Percentiles rank a stretch among this genome's conserved stretches.
phyloP scores from a whole-genome alignment of 2,113 vertebrate genomes.

The Pelobates fuscus region DNA sequence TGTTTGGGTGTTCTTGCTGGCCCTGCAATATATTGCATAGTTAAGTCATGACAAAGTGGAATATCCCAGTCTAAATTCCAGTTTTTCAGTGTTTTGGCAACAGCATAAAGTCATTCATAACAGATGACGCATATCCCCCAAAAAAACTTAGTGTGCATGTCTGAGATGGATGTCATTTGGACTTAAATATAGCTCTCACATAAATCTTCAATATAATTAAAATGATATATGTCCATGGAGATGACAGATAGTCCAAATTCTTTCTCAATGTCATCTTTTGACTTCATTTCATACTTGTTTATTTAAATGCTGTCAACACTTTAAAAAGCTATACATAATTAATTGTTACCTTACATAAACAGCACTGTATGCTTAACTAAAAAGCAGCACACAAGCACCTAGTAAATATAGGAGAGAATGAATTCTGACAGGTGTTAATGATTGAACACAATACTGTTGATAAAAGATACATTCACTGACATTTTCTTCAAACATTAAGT shows the following conservation, averaged over 20 bases:
- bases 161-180: neutral
- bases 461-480: neutral
- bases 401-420: too few species aligned
- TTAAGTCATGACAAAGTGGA: constrained; percentile 31
- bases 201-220: constrained; percentile 3
- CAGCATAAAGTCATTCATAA: constrained; percentile 47
- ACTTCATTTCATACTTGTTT: neutral
- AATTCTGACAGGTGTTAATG: too few species aligned
- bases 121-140: constrained; percentile 53
- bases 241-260: neutral
- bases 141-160: constrained; percentile 53
- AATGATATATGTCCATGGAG: neutral
- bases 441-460: neutral
- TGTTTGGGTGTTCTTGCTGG: constrained; percentile 18
- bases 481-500: too few species aligned
- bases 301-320: neutral
- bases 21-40: neutral
- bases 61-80: constrained; percentile 47
- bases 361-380: neutral
- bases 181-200: neutral
- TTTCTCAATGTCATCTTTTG: neutral
- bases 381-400: too few species aligned
- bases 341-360: neutral
- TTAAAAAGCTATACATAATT: neutral
- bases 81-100: constrained; percentile 54